Conservation (phyloP, 2,113 vertebrate genomes). For the Tringa solitaria region DNA sequence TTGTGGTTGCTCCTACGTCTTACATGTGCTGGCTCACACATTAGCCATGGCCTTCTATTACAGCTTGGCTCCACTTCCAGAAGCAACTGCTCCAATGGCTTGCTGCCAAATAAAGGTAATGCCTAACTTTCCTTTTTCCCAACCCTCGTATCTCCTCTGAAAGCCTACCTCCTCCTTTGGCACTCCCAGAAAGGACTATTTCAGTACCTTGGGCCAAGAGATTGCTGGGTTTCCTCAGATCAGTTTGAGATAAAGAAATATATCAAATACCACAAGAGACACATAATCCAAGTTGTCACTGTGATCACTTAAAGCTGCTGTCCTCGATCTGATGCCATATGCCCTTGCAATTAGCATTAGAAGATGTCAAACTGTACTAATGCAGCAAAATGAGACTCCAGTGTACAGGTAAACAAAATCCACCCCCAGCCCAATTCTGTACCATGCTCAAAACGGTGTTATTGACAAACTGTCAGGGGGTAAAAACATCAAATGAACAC, state of each 20-base stretch:
- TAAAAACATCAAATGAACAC: not conserved
- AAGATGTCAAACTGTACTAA: not conserved
- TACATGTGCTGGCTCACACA: not conserved
- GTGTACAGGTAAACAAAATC: not conserved
- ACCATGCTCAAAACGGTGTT: not conserved
- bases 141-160: not conserved
- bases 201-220: not conserved
- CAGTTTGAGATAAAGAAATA: not conserved
- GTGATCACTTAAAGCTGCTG: not conserved
- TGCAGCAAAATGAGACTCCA: not conserved
- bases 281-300: not conserved
- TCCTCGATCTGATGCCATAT: not conserved
- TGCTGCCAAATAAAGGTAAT: not conserved
- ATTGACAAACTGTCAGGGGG: not conserved
- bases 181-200: not conserved
- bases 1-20: not conserved
- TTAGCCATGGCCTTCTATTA: not conserved
- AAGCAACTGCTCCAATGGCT: not conserved
- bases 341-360: not conserved
- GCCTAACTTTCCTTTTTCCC: not conserved
- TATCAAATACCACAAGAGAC: not conserved
- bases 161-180: not conserved
- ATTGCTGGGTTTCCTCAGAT: not conserved
- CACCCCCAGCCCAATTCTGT: rapidly evolving
- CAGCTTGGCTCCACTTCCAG: not conserved